Percentiles rank a stretch among this genome's conserved stretches.
Evolutionary conservation across 2,797 vertebrate species (phyloP).

Genomic region (Distichodus sexfasciatus): DNA sequence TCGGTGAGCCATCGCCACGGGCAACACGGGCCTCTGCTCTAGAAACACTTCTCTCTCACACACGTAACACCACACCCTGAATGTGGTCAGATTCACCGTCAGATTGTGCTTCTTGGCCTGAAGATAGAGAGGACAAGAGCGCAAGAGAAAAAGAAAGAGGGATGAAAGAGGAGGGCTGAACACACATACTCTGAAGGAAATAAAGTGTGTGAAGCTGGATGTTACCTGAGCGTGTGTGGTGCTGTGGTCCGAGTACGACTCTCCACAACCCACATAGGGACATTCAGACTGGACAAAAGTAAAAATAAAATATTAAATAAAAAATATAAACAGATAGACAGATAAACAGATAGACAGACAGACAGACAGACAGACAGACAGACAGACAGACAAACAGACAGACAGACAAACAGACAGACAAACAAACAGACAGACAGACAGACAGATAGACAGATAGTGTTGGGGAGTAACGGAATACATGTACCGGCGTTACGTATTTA

Average conservation of each 20-base stretch:
- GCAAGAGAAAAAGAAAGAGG: neutral
- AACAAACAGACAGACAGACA: too few relatives aligned
- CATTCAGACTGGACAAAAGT: slow-evolving; percentile 79
- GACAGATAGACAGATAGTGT: too few relatives aligned
- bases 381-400: too few relatives aligned
- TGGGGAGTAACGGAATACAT: too few relatives aligned
- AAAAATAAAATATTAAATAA: neutral
- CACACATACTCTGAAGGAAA: neutral
- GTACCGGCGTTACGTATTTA: too few relatives aligned
- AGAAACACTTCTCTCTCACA: slow-evolving; percentile 96
- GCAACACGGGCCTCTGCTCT: slow-evolving; percentile 75
- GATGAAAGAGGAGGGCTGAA: neutral
- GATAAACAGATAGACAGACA: too few relatives aligned
- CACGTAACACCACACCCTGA: slow-evolving; percentile 95
- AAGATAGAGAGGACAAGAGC: neutral
- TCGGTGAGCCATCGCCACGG: slow-evolving; percentile 57
- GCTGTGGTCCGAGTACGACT: slow-evolving; percentile 94
- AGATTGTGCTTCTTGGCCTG: slow-evolving; percentile 93
- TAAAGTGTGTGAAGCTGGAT: neutral
- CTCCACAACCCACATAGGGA: slow-evolving; percentile 93
- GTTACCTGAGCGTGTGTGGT: slow-evolving; percentile 94
- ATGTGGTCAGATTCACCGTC: slow-evolving; percentile 95
- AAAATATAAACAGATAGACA: too few relatives aligned
- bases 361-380: too few relatives aligned
- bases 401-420: too few relatives aligned